These are phyloP conservation scores for Melanostoma scalare DNA, from an alignment of 2,888 invertebrate genomes.

Conservation along the genomic window DNA sequence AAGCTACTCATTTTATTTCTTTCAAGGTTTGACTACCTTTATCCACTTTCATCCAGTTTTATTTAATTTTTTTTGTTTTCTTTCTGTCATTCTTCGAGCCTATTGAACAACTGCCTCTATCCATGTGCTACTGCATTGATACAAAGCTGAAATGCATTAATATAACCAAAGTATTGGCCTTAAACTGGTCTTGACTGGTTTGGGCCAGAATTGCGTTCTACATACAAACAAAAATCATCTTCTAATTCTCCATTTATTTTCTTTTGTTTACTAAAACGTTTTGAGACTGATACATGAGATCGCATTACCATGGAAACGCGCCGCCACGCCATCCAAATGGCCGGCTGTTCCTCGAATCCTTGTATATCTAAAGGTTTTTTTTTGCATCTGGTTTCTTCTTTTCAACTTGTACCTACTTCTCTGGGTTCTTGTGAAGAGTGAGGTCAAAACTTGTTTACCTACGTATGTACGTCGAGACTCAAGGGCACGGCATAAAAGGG, in stretches of 20 bases:
- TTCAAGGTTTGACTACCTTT: conserved; percentile 25
- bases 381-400: too few relatives aligned
- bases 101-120: not conserved
- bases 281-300: too few relatives aligned
- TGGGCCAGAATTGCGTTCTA: not conserved
- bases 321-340: too few relatives aligned
- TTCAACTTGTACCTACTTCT: too few relatives aligned
- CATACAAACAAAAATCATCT: not conserved
- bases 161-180: not conserved
- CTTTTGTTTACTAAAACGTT: conserved; percentile 1
- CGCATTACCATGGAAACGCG: too few relatives aligned
- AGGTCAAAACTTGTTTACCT: too few relatives aligned
- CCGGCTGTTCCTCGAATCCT: too few relatives aligned
- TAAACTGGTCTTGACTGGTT: not conserved
- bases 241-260: not conserved
- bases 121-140: not conserved
- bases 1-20: not conserved
- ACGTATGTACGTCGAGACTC: too few relatives aligned
- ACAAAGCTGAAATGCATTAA: conserved; percentile 8
- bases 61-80: not conserved
- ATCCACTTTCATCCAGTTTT: conserved; percentile 31
- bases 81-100: not conserved
- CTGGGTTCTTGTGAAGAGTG: too few relatives aligned
- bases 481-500: too few relatives aligned
- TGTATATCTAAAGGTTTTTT: too few relatives aligned